Conservation (phyloP, 1,140 invertebrate genomes). For the Leguminivora glycinivorella region DNA sequence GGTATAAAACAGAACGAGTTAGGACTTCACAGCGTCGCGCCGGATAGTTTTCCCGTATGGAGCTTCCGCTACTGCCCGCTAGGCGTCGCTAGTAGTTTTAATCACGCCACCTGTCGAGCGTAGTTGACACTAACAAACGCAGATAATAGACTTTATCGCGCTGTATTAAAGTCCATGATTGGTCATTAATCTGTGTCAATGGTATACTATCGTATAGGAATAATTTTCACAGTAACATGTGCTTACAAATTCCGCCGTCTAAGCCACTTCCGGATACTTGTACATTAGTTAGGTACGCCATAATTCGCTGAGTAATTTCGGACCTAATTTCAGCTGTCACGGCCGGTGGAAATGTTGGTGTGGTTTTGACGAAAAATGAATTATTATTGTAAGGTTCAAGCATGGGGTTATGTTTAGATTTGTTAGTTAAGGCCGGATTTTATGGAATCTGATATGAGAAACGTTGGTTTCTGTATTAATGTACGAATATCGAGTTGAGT, state of each 20-base stretch:
- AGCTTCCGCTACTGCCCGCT: neutral
- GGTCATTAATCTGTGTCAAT: neutral
- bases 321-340: constrained; percentile 36
- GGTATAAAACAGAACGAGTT: neutral
- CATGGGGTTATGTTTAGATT: neutral
- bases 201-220: constrained; percentile 7
- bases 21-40: neutral
- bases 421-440: neutral
- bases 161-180: neutral
- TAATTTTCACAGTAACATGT: constrained; percentile 41
- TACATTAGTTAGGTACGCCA: constrained; percentile 42
- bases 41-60: neutral
- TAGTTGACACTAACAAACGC: constrained; percentile 33
- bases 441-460: neutral
- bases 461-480: too few species aligned
- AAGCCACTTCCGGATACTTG: constrained; percentile 43
- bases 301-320: constrained; percentile 42
- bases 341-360: constrained; percentile 16
- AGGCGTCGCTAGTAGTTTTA: neutral
- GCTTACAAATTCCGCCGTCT: constrained; percentile 41
- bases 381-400: neutral
- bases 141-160: neutral
- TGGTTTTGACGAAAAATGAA: neutral
- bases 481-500: too few species aligned
- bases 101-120: constrained; percentile 50